Conservation (phyloP, 1,140 invertebrate genomes). For the Diuraphis noxia region DNA sequence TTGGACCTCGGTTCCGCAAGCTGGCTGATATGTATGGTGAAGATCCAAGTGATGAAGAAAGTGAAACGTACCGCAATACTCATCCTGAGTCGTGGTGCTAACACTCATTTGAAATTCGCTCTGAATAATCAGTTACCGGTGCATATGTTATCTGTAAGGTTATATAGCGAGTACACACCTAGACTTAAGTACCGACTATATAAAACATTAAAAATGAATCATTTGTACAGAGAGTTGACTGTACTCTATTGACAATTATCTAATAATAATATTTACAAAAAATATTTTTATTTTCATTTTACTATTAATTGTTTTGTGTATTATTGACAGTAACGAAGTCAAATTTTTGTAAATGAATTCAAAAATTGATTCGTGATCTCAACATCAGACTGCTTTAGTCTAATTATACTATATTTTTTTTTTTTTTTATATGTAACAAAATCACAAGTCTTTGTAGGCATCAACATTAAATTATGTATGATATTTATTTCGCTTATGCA, state of each 20-base stretch:
- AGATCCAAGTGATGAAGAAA: constrained; percentile 79
- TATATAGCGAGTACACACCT: constrained; percentile 35
- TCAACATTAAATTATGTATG: constrained; percentile 16
- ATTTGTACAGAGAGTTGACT: constrained; percentile 36
- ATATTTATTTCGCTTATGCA: constrained; percentile 24
- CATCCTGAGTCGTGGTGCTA: constrained; percentile 76
- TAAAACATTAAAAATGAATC: constrained; percentile 20
- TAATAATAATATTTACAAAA: constrained; percentile 35
- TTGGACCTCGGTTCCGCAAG: constrained; percentile 94
- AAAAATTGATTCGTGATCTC: constrained; percentile 52
- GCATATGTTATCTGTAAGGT: constrained; percentile 48
- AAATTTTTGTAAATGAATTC: constrained; percentile 36
- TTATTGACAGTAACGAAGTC: constrained; percentile 51
- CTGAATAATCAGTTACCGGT: constrained; percentile 46
- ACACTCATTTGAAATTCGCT: constrained; percentile 27
- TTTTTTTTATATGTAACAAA: constrained; percentile 26
- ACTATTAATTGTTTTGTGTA: constrained; percentile 44
- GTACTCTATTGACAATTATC: constrained; percentile 42
- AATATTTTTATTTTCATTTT: constrained; percentile 36
- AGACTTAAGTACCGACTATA: constrained; percentile 12
- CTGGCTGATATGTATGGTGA: constrained; percentile 97
- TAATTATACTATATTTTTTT: constrained; percentile 31
- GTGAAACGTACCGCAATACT: constrained; percentile 68
- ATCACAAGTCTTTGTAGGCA: neutral
- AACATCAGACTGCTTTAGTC: constrained; percentile 49